Percentiles rank a stretch among this genome's conserved stretches.
Evolutionary conservation across 2,113 vertebrate genomes (phyloP).

Genomic region (Aegithalos caudatus): DNA sequence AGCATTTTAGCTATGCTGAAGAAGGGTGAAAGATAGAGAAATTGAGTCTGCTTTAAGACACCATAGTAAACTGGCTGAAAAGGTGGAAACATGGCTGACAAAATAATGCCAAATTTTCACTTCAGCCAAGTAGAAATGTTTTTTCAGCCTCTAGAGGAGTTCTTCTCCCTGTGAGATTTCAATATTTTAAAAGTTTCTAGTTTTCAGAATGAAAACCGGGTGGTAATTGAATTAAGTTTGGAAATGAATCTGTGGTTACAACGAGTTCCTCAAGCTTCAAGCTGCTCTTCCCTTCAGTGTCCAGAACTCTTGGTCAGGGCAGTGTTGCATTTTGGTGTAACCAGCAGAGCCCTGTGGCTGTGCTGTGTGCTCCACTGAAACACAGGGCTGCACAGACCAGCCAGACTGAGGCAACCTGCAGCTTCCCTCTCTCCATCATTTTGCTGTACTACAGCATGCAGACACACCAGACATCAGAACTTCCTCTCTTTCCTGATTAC

Average conservation of each 20-base stretch:
- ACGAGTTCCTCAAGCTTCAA: not conserved
- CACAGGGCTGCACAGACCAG: not conserved
- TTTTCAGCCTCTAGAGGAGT: not conserved
- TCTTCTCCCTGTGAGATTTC: not conserved
- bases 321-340: not conserved
- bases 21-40: not conserved
- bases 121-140: not conserved
- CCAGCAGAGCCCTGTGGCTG: not conserved
- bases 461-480: not conserved
- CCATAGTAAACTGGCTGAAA: not conserved
- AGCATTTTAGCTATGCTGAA: not conserved
- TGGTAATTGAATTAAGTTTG: not conserved
- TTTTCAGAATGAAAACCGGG: not conserved
- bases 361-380: not conserved
- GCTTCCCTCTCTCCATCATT: not conserved
- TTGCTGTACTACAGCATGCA: not conserved
- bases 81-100: not conserved
- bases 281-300: not conserved
- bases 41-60: not conserved
- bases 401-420: not conserved
- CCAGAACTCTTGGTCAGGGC: not conserved
- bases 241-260: not conserved
- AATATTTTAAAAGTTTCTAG: not conserved
- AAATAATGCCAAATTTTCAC: not conserved
- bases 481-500: not conserved